A percentile compares a stretch with the other conserved stretches of the same genome.
phyloP scores from a whole-genome alignment of 2,888 invertebrate genomes.

The Meta bourneti region DNA sequence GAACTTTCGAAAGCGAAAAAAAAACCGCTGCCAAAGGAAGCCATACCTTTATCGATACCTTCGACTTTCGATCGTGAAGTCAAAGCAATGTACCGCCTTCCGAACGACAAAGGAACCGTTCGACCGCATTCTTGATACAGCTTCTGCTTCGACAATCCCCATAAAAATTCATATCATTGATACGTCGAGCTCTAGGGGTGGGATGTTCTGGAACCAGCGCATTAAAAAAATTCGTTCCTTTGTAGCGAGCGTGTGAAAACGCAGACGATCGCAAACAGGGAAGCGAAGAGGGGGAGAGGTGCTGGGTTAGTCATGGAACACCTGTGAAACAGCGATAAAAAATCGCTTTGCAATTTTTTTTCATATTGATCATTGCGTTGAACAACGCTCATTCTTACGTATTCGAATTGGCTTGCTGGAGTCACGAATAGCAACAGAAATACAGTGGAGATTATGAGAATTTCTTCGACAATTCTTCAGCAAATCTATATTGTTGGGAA shows the following conservation, averaged over 20 bases:
- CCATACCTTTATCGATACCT: slow-evolving; percentile 25
- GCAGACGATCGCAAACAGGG: slow-evolving; percentile 70
- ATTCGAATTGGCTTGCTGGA: too few species aligned
- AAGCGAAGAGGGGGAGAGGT: slow-evolving; percentile 61
- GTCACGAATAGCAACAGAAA: too few species aligned
- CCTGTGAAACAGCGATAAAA: slow-evolving; percentile 59
- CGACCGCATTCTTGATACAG: slow-evolving; percentile 66
- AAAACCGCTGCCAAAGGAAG: slow-evolving; percentile 3
- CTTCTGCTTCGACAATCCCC: slow-evolving; percentile 32
- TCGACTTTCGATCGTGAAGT: slow-evolving; percentile 52
- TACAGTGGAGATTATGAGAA: too few species aligned
- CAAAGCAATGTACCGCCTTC: slow-evolving; percentile 53
- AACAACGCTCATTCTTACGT: neutral
- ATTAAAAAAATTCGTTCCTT: slow-evolving; percentile 42
- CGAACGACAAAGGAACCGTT: slow-evolving; percentile 37
- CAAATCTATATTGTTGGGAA: too few species aligned
- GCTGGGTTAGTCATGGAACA: slow-evolving; percentile 72
- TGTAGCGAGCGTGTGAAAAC: slow-evolving; percentile 72
- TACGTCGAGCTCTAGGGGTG: slow-evolving; percentile 19
- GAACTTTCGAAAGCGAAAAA: neutral
- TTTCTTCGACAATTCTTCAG: too few species aligned
- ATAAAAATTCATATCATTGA: slow-evolving; percentile 73
- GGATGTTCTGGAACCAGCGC: neutral
- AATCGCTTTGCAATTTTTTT: slow-evolving; percentile 23
- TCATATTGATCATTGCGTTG: neutral